These are phyloP conservation scores for Misgurnus mizolepis DNA, from an alignment of 2,113 vertebrate genomes.

Conservation along the genomic window DNA sequence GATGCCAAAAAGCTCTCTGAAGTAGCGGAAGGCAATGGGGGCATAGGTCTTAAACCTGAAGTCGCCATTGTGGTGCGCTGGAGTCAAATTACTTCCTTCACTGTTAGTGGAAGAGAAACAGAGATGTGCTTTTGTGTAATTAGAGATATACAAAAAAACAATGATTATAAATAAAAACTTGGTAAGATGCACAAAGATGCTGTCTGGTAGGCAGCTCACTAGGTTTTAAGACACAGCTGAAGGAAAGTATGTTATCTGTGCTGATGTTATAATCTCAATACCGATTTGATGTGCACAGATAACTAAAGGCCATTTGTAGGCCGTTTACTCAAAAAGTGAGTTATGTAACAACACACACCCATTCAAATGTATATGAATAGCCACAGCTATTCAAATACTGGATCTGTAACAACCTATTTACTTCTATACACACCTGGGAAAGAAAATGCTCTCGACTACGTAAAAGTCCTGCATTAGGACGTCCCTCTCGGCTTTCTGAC, in stretches of 20 bases:
- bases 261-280: too few relatives aligned
- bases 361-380: neutral
- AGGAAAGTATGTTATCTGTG: too few relatives aligned
- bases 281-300: too few relatives aligned
- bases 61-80: conserved; percentile 91
- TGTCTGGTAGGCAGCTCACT: too few relatives aligned
- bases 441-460: conserved; percentile 94
- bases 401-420: neutral
- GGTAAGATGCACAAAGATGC: too few relatives aligned
- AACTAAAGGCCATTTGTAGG: too few relatives aligned
- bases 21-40: conserved; percentile 94
- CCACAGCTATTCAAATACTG: neutral
- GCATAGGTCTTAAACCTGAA: conserved; percentile 97
- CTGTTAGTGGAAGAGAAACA: neutral
- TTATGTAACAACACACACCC: neutral
- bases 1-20: conserved; percentile 93
- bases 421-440: conserved; percentile 78
- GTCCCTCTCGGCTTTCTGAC: conserved; percentile 90
- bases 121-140: neutral
- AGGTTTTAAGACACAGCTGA: too few relatives aligned
- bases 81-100: conserved; percentile 83
- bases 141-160: neutral
- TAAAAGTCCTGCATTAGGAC: conserved; percentile 98
- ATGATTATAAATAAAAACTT: neutral
- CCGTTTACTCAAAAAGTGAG: too few relatives aligned